phyloP scores from a whole-genome alignment of 2,113 vertebrate species.

The Bungarus multicinctus region DNA sequence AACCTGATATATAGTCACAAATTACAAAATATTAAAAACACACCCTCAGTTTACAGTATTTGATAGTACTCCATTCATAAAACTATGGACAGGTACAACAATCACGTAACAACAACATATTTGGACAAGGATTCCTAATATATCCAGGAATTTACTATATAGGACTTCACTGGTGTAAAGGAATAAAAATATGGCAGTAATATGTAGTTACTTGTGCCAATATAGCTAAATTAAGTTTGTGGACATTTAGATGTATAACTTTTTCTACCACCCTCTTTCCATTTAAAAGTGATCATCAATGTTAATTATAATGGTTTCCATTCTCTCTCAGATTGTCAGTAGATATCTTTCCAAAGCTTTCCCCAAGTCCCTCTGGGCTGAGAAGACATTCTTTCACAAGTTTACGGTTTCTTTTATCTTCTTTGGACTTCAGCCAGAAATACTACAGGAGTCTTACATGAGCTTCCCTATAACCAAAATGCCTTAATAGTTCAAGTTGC shows the following conservation, averaged over 20 bases:
- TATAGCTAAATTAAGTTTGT: not conserved
- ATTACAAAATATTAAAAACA: conserved; percentile 1
- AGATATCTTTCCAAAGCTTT: not conserved
- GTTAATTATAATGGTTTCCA: not conserved
- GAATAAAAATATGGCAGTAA: not conserved
- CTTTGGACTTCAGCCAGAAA: not conserved
- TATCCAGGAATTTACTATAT: not conserved
- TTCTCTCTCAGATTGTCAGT: not conserved
- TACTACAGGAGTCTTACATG: not conserved
- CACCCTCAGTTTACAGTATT: not conserved
- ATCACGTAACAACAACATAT: not conserved
- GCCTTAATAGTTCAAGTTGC: not conserved
- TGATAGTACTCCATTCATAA: not conserved
- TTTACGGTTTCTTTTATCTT: not conserved
- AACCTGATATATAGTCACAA: conserved; percentile 8
- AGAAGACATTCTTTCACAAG: not conserved
- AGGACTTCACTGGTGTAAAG: not conserved
- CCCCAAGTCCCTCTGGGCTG: not conserved
- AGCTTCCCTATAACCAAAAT: not conserved
- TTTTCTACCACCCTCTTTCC: not conserved
- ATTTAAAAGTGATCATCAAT: not conserved
- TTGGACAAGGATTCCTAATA: not conserved
- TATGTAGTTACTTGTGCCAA: not conserved
- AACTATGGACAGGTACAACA: not conserved
- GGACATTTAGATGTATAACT: not conserved